Percentiles rank a stretch among this genome's conserved stretches.
phyloP scores from a whole-genome alignment of 1,140 invertebrate species.

The Zophobas atratus region DNA sequence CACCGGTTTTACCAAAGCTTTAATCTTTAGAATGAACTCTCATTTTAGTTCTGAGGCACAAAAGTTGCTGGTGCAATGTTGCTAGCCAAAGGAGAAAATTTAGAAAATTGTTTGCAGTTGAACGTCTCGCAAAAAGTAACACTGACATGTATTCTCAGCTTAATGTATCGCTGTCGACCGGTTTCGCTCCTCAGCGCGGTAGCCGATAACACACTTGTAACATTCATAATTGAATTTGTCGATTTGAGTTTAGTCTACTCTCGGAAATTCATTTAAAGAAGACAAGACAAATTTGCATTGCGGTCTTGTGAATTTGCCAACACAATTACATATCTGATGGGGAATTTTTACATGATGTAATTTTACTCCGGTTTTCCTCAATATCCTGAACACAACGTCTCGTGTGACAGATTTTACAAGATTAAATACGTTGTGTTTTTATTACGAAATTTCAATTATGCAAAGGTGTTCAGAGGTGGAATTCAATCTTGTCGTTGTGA shows the following conservation, averaged over 20 bases:
- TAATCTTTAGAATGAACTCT: too few relatives aligned
- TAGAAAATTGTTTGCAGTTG: too few relatives aligned
- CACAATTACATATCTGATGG: conserved; percentile 23
- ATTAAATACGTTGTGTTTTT: background rate
- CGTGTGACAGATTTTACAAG: background rate
- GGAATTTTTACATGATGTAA: conserved; percentile 1
- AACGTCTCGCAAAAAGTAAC: too few relatives aligned
- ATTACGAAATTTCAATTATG: background rate
- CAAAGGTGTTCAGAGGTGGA: background rate
- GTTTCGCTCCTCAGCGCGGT: too few relatives aligned
- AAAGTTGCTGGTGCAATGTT: too few relatives aligned
- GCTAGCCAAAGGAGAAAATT: too few relatives aligned
- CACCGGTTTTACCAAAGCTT: too few relatives aligned
- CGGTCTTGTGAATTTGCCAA: conserved; percentile 3
- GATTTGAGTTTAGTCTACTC: background rate
- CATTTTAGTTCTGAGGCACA: too few relatives aligned
- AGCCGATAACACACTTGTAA: too few relatives aligned
- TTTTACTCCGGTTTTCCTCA: background rate
- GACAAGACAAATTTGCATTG: background rate
- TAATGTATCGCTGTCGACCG: too few relatives aligned
- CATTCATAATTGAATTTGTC: too few relatives aligned
- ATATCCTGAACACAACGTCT: background rate
- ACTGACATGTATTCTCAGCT: too few relatives aligned
- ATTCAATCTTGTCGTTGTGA: conserved; percentile 8
- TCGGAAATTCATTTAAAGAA: background rate